These are phyloP conservation scores for Leuciscus waleckii DNA, from an alignment of 2,797 vertebrate genomes.

Conservation along the genomic window DNA sequence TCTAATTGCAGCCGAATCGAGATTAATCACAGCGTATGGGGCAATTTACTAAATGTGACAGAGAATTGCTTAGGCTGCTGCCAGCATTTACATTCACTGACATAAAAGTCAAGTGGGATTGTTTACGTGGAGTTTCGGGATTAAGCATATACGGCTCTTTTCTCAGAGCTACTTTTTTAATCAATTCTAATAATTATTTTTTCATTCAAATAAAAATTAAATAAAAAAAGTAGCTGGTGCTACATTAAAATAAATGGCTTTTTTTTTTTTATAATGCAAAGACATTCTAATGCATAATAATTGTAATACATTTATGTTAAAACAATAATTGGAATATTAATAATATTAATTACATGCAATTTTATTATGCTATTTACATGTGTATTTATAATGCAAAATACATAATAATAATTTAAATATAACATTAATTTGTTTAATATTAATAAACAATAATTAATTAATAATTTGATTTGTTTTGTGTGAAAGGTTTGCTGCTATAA, in stretches of 20 bases:
- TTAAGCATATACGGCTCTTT: not conserved
- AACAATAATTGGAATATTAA: not conserved
- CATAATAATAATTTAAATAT: not conserved
- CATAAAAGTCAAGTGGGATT: not conserved
- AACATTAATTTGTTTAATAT: not conserved
- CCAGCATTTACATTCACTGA: not conserved
- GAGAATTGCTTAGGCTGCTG: not conserved
- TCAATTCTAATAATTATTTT: not conserved
- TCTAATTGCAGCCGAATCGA: slow-evolving; percentile 14
- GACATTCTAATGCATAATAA: not conserved
- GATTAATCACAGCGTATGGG: slow-evolving; percentile 2
- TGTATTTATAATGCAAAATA: not conserved
- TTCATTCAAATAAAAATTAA: not conserved
- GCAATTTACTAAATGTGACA: slow-evolving; percentile 17
- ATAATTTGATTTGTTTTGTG: not conserved
- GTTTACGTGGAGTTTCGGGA: not conserved
- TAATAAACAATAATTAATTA: not conserved
- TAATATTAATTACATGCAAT: not conserved
- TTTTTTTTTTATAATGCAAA: not conserved
- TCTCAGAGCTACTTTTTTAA: not conserved
- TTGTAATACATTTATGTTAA: too few species aligned
- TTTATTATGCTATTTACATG: not conserved
- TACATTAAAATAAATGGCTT: not conserved
- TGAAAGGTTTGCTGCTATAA: not conserved
- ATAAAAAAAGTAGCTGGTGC: not conserved